Conservation (phyloP, 1,140 invertebrate genomes). For the Cydia pomonella region DNA sequence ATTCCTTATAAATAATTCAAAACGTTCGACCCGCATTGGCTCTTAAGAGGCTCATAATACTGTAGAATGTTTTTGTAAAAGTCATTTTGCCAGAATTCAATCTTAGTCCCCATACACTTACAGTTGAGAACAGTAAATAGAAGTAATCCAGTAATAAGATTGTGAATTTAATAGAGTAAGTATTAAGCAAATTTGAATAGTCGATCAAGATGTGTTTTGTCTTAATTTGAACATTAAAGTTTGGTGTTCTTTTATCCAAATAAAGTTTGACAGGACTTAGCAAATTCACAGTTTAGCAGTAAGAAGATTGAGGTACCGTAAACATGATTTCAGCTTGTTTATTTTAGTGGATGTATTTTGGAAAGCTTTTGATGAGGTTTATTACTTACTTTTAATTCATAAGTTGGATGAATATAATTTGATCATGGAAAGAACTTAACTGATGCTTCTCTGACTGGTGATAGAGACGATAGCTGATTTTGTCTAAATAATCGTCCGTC, state of each 20-base stretch:
- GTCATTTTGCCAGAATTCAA: background rate
- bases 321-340: background rate
- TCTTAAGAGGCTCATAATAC: slow-evolving; percentile 1
- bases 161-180: background rate
- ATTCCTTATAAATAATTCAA: background rate
- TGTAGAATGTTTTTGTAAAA: background rate
- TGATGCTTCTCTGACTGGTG: no score
- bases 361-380: no score
- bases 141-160: background rate
- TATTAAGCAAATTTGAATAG: background rate
- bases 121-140: background rate
- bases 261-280: background rate
- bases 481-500: no score
- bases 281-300: background rate
- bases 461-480: no score
- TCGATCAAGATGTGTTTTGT: background rate
- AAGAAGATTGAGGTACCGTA: background rate
- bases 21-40: background rate
- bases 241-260: background rate
- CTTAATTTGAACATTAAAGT: background rate
- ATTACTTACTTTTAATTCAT: no score
- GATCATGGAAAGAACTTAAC: no score
- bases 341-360: no score
- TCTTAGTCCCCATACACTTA: background rate
- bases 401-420: no score